A percentile compares a stretch with the other conserved stretches of the same genome.
Evolutionary conservation across 2,888 invertebrate species (phyloP).

Genomic region (Macaria liturata): DNA sequence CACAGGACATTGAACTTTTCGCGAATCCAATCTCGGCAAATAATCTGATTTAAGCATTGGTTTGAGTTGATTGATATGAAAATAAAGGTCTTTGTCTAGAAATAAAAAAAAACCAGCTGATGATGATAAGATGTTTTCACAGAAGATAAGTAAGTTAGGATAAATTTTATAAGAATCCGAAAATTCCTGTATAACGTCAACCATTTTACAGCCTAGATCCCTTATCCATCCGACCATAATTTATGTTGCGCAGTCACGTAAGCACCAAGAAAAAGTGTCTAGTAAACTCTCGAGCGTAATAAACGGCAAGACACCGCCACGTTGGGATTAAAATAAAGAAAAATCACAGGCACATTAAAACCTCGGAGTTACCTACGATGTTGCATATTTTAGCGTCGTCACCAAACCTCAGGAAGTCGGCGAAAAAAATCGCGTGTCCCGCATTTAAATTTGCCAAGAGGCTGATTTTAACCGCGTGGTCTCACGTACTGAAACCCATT

Average conservation of each 20-base stretch:
- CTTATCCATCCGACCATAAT: slow-evolving; percentile 3
- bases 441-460: slow-evolving; percentile 35
- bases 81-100: too few species aligned
- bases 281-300: slow-evolving; percentile 18
- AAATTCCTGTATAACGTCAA: too few species aligned
- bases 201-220: slow-evolving; percentile 1
- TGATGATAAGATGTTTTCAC: too few species aligned
- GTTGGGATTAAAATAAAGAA: slow-evolving; percentile 30
- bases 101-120: too few species aligned
- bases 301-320: slow-evolving; percentile 16
- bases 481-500: slow-evolving; percentile 35
- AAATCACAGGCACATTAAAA: slow-evolving; percentile 33
- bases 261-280: slow-evolving; percentile 13
- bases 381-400: slow-evolving; percentile 33
- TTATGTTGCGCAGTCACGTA: slow-evolving; percentile 12
- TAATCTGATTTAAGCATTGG: too few species aligned
- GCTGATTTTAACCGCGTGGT: slow-evolving; percentile 33
- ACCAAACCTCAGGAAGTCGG: slow-evolving; percentile 31
- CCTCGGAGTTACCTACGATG: slow-evolving; percentile 27
- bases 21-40: too few species aligned
- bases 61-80: too few species aligned
- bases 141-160: too few species aligned
- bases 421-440: slow-evolving; percentile 38
- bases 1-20: too few species aligned
- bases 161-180: too few species aligned